phyloP scores from a whole-genome alignment of 2,113 vertebrate genomes.

The Cinclus mexicanus region DNA sequence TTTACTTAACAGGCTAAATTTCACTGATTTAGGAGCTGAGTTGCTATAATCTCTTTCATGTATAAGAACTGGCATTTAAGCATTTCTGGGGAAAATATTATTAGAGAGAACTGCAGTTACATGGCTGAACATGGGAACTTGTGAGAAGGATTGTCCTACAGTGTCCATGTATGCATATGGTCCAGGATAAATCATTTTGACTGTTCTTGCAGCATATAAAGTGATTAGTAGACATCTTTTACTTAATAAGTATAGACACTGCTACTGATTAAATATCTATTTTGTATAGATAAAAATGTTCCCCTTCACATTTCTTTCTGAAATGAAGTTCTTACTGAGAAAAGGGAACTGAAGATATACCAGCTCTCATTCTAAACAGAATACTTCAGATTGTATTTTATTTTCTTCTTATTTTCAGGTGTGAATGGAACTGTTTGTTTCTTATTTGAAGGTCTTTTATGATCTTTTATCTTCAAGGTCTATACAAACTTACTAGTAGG shows the following conservation, averaged over 20 bases:
- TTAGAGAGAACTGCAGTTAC: background rate
- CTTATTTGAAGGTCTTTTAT: background rate
- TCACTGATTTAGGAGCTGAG: background rate
- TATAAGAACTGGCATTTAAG: background rate
- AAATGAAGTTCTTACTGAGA: background rate
- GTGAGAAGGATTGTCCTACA: background rate
- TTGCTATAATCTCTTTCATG: background rate
- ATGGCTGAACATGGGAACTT: background rate
- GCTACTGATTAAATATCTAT: background rate
- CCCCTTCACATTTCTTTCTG: background rate
- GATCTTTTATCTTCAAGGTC: background rate
- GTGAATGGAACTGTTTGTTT: background rate
- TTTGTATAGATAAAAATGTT: background rate
- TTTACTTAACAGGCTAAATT: background rate
- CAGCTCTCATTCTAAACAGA: background rate
- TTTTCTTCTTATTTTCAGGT: background rate
- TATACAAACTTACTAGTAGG: background rate
- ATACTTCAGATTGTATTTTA: background rate
- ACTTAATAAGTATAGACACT: background rate
- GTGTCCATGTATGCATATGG: background rate
- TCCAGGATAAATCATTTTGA: background rate
- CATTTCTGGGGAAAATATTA: background rate
- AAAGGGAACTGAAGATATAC: background rate
- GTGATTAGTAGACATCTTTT: background rate
- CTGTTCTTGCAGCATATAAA: background rate